Evolutionary conservation across 2,797 vertebrate genomes (phyloP), one percentile per base, ranked within the genome.

Genomic region (Pseudochirops corinnae): DNA sequence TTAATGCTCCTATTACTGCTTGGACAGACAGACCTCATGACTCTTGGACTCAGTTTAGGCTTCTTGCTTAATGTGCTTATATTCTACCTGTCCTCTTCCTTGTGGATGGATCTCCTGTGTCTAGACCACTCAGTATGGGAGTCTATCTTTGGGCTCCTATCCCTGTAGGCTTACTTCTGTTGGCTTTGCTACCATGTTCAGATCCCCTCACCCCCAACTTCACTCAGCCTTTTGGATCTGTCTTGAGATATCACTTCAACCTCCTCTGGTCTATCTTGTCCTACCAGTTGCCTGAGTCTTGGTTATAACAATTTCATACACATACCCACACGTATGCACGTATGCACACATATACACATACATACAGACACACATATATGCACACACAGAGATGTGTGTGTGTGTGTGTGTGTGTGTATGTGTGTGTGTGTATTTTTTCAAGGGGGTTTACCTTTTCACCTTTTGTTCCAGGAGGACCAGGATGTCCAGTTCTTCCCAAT

Each of bases 391-490:
- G 21, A 62, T 62, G 13, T 33, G 29, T 60, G 0, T 10, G 24
- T 57, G 56, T 57, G 11, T 62, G 3, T 31, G 11, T 12, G 11
- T 62, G 4, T 62, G 3, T 67, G 4, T 67, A 13, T 33, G 29
- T 60, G 0, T 10, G 24, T 57, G 3, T 67, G 4, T 67, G 31
- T 67, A 28, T 58, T 58, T 60, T 57, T 57, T 7, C 6, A 21
- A 57, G 24, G 33, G 13, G n/a, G 16, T 58, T 97, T 99, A 99
- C 99, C 99, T 99, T 99, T 96, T 99, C 99, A 95, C 99, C 99
- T 98, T 99, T 99, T 94, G 97, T 26, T 98, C 99, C 99, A 2
- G 94, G 1, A 74, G 99, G 98, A 53, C 99, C 99, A 0, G 98
- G 98, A 96, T 99, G 99, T 95, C 99, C 99, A 5, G 99, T 99